These are phyloP conservation scores for Octopus bimaculoides DNA, from an alignment of 1,140 invertebrate genomes.

Conservation along the genomic window DNA sequence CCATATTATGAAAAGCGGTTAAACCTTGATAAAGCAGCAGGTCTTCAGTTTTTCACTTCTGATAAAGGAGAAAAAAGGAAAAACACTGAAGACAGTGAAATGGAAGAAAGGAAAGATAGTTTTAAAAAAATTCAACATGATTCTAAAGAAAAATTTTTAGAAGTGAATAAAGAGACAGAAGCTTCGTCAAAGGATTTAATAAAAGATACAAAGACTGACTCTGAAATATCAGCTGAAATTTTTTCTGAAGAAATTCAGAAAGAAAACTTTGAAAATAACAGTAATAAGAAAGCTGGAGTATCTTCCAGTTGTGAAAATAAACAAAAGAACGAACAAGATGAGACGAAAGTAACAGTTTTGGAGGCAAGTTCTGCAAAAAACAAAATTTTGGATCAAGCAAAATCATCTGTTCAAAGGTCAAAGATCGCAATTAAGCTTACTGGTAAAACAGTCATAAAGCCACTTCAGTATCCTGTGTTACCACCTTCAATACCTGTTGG, in stretches of 20 bases:
- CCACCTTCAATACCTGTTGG: slow-evolving; percentile 6
- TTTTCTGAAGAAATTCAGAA: no score
- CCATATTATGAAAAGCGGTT: slow-evolving; percentile 46
- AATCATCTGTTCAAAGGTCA: not conserved
- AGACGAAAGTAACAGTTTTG: no score
- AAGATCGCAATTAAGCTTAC: slow-evolving; percentile 17
- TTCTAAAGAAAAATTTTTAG: not conserved
- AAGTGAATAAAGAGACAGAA: not conserved
- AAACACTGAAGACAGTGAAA: slow-evolving; percentile 6
- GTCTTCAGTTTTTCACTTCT: slow-evolving; percentile 15
- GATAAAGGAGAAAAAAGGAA: not conserved
- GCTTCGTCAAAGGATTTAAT: not conserved
- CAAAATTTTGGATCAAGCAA: not conserved
- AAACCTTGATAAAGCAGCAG: slow-evolving; percentile 41
- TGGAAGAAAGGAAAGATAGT: not conserved
- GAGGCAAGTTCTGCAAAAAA: not conserved
- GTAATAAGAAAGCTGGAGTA: no score
- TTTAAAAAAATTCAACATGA: not conserved
- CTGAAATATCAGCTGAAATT: no score
- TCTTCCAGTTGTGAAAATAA: no score
- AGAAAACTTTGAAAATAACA: no score
- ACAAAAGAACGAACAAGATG: no score
- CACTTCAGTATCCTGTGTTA: not conserved
- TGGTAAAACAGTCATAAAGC: slow-evolving; percentile 12
- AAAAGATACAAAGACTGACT: not conserved